phyloP scores from a whole-genome alignment of 2,888 invertebrate species.

The Venusia cambrica region DNA sequence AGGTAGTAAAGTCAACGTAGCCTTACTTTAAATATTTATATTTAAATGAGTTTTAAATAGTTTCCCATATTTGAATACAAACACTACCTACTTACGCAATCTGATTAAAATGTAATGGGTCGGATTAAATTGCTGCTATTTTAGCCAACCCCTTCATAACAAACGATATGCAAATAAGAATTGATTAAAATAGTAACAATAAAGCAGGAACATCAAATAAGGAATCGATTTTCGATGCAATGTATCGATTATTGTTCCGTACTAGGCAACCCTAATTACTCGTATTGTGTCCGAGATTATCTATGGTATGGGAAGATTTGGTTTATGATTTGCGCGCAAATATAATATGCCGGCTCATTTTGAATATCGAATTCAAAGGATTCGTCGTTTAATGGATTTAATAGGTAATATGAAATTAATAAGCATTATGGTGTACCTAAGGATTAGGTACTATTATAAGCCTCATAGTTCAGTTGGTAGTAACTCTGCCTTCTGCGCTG shows the following conservation, averaged over 20 bases:
- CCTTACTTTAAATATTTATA: too few relatives aligned
- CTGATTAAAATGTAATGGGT: slow-evolving; percentile 12
- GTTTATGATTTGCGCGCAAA: slow-evolving; percentile 12
- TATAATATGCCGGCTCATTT: slow-evolving; percentile 7
- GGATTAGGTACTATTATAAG: too few relatives aligned
- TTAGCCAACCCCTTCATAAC: slow-evolving; percentile 21
- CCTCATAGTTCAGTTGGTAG: too few relatives aligned
- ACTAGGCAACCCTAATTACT: slow-evolving; percentile 71
- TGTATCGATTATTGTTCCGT: slow-evolving; percentile 70
- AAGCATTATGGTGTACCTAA: too few relatives aligned
- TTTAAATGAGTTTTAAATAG: too few relatives aligned
- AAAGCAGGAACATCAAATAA: slow-evolving; percentile 60
- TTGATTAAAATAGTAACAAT: slow-evolving; percentile 71
- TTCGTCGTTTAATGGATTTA: too few relatives aligned
- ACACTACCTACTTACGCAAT: too few relatives aligned
- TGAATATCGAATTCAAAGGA: too few relatives aligned
- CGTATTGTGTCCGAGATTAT: slow-evolving; percentile 29
- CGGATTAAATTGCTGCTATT: slow-evolving; percentile 14
- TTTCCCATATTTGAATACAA: too few relatives aligned
- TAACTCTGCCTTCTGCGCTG: too few relatives aligned
- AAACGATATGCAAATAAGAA: slow-evolving; percentile 45
- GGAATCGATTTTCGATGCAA: slow-evolving; percentile 66
- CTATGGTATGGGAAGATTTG: slow-evolving; percentile 19
- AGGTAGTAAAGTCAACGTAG: too few relatives aligned
- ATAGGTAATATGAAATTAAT: too few relatives aligned